Evolutionary conservation across 1,140 invertebrate species (phyloP).

Genomic region (Cataglyphis hispanica): DNA sequence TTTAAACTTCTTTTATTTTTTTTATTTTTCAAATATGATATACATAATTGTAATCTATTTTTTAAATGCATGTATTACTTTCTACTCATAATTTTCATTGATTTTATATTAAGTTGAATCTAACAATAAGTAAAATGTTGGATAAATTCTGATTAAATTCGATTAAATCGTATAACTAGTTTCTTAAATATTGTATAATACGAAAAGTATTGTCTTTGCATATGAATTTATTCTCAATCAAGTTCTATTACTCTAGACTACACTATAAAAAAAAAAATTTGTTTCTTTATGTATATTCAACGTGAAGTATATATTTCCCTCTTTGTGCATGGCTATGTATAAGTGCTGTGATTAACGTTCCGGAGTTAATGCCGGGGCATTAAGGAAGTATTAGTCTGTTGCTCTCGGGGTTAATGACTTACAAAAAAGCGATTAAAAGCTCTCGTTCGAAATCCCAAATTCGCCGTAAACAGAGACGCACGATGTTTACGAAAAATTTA

Average conservation of each 20-base stretch:
- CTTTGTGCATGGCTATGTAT: neutral
- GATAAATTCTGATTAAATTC: too few relatives aligned
- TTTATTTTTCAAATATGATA: neutral
- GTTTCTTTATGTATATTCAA: constrained; percentile 4
- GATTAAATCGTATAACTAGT: too few relatives aligned
- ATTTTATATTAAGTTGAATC: neutral
- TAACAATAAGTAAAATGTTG: neutral
- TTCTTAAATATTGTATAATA: too few relatives aligned
- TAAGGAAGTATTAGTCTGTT: constrained; percentile 63
- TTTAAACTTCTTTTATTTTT: neutral
- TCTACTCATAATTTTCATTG: neutral
- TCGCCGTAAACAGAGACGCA: neutral
- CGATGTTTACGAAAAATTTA: constrained; percentile 1
- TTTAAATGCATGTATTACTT: neutral
- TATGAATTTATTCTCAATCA: constrained; percentile 3
- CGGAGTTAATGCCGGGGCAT: constrained; percentile 67
- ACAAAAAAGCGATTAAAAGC: constrained; percentile 18
- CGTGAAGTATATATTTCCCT: constrained; percentile 24
- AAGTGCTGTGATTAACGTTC: constrained; percentile 66
- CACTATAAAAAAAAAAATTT: neutral
- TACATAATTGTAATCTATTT: neutral
- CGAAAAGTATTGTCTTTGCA: neutral
- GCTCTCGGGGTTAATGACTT: constrained; percentile 61
- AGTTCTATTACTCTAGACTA: neutral
- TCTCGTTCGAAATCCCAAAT: constrained; percentile 42